Evolutionary conservation across 2,113 vertebrate genomes (phyloP).

Genomic region (Phyllostomus discolor): DNA sequence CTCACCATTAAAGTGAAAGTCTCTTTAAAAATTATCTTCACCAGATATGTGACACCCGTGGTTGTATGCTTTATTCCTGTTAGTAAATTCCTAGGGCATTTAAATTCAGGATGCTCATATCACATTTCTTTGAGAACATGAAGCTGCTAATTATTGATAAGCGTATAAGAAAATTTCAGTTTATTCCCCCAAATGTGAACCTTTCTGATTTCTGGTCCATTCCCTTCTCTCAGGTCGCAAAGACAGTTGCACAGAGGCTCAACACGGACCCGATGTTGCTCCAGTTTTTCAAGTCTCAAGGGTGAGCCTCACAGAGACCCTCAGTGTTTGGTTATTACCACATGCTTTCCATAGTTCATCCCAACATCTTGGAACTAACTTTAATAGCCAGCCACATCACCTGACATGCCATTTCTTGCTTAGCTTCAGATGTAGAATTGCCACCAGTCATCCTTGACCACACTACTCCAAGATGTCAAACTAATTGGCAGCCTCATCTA

Average conservation of each 20-base stretch:
- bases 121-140: neutral
- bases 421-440: neutral
- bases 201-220: neutral
- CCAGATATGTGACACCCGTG: accelerated
- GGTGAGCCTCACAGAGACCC: slow-evolving; percentile 81
- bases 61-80: neutral
- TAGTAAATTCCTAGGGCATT: neutral
- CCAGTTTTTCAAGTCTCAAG: slow-evolving; percentile 99
- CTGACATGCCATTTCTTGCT: neutral
- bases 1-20: neutral
- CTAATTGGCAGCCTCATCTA: neutral
- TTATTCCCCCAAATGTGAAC: neutral
- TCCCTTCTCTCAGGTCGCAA: slow-evolving; percentile 89
- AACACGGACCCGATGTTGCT: slow-evolving; percentile 99
- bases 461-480: neutral
- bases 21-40: neutral
- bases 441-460: neutral
- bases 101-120: neutral
- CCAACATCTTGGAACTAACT: neutral
- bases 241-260: slow-evolving; percentile 97
- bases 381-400: neutral
- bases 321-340: neutral
- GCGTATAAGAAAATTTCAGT: neutral
- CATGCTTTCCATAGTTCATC: neutral
- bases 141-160: too few relatives aligned